These are phyloP conservation scores for Clarias batrachus DNA, from an alignment of 2,113 vertebrate species.

Conservation along the genomic window DNA sequence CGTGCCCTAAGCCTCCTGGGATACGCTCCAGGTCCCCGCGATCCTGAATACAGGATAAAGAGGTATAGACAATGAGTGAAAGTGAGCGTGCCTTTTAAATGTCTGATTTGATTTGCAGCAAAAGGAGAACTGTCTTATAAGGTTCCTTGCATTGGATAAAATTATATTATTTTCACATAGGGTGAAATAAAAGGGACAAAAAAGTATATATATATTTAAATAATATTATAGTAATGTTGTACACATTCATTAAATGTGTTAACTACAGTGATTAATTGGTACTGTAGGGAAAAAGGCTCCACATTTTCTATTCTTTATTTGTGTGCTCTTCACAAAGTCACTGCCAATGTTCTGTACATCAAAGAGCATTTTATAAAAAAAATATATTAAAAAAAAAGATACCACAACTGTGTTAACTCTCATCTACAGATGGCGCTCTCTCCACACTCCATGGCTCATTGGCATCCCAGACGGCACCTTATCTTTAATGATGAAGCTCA, in stretches of 20 bases:
- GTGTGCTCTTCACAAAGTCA: neutral
- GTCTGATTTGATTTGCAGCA: neutral
- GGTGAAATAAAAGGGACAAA: neutral
- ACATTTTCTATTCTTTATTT: neutral
- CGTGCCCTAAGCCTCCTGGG: too few species aligned
- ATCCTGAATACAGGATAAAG: too few species aligned
- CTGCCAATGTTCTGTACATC: neutral
- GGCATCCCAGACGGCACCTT: slow-evolving; percentile 44
- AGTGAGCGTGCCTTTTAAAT: neutral
- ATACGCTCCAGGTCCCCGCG: too few species aligned
- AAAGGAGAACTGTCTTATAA: neutral
- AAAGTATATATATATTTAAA: neutral
- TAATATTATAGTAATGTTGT: neutral
- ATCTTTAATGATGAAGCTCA: slow-evolving; percentile 66
- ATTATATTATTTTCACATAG: neutral
- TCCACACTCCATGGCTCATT: slow-evolving; percentile 51
- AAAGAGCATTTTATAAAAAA: neutral
- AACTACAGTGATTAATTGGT: neutral
- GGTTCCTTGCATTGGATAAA: neutral
- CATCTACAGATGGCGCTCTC: slow-evolving; percentile 72
- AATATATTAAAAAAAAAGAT: neutral
- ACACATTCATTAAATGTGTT: neutral
- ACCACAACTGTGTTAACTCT: neutral
- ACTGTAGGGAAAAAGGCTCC: neutral
- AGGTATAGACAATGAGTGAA: too few species aligned